Percentiles rank a stretch among this genome's conserved stretches.
Conservation (phyloP, 2,113 vertebrate genomes). For the Fulmarus glacialis region DNA sequence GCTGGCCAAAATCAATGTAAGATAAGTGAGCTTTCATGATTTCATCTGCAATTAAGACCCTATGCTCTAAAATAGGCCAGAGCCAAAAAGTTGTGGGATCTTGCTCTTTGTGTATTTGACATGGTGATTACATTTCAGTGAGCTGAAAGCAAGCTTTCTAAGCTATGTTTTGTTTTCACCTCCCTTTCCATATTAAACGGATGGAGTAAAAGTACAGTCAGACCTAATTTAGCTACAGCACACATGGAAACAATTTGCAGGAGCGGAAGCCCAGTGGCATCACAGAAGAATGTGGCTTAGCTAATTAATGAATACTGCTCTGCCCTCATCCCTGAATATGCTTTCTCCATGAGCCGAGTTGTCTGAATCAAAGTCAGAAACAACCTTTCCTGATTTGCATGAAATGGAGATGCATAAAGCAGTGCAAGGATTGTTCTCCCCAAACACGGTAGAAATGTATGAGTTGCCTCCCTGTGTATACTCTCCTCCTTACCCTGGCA, state of each 20-base stretch:
- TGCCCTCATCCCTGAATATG: not conserved
- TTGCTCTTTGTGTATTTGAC: not conserved
- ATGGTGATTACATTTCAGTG: not conserved
- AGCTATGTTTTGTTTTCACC: not conserved
- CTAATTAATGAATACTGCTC: not conserved
- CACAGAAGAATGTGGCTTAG: not conserved
- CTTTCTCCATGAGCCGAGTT: not conserved
- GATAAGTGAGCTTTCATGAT: not conserved
- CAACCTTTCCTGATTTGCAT: not conserved
- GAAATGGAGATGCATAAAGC: not conserved
- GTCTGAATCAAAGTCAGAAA: not conserved
- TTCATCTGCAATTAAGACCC: not conserved
- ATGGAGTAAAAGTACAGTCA: not conserved
- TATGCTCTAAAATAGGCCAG: not conserved
- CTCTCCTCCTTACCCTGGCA: not conserved
- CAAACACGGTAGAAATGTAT: not conserved
- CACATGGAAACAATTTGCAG: not conserved
- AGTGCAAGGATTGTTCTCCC: not conserved
- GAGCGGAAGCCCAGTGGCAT: not conserved
- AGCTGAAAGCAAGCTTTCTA: not conserved
- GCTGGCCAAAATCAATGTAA: slow-evolving; percentile 90
- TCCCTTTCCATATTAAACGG: not conserved
- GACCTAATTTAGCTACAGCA: not conserved
- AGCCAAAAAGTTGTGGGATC: not conserved
- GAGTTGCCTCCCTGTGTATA: not conserved